phyloP scores from a whole-genome alignment of 2,888 invertebrate species.

The Drosophila quasianomalipes region DNA sequence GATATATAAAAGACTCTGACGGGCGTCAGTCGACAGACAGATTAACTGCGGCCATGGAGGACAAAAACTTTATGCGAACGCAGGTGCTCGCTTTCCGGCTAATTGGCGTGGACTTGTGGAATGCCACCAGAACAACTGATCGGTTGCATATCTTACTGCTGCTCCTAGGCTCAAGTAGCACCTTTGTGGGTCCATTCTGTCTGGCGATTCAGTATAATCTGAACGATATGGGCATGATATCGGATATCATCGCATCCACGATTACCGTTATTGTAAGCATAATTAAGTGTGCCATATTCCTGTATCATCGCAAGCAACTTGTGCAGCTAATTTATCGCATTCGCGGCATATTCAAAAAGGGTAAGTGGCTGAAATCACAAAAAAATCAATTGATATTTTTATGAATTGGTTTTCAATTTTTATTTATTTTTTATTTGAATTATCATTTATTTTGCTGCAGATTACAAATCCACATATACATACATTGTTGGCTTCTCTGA shows the following conservation, averaged over 20 bases:
- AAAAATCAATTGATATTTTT: too few relatives aligned
- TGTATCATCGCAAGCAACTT: conserved; percentile 51
- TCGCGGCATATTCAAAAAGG: conserved; percentile 43
- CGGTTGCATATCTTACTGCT: conserved; percentile 33
- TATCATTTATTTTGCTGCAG: too few relatives aligned
- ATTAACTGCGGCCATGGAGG: conserved; percentile 23
- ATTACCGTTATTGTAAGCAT: conserved; percentile 37
- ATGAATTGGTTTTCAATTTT: too few relatives aligned
- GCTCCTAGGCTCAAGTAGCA: conserved; percentile 19
- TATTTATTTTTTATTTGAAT: too few relatives aligned
- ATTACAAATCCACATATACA: too few relatives aligned
- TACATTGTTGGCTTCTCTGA: too few relatives aligned
- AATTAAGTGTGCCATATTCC: conserved; percentile 49
- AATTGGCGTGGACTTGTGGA: conserved; percentile 60
- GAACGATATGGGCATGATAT: conserved; percentile 48
- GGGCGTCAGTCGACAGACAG: background rate
- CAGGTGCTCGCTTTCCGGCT: conserved; percentile 48
- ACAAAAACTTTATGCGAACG: conserved; percentile 46
- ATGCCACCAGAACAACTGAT: conserved; percentile 29
- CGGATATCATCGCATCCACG: conserved; percentile 50
- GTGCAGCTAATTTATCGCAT: conserved; percentile 53
- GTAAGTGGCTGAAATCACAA: conserved; percentile 30
- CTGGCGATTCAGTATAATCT: conserved; percentile 25
- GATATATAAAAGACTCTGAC: conserved; percentile 30
- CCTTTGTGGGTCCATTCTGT: conserved; percentile 40